Base-by-base conservation (phyloP, 2,888 invertebrate species). In the Hemaris fuciformis region DNA sequence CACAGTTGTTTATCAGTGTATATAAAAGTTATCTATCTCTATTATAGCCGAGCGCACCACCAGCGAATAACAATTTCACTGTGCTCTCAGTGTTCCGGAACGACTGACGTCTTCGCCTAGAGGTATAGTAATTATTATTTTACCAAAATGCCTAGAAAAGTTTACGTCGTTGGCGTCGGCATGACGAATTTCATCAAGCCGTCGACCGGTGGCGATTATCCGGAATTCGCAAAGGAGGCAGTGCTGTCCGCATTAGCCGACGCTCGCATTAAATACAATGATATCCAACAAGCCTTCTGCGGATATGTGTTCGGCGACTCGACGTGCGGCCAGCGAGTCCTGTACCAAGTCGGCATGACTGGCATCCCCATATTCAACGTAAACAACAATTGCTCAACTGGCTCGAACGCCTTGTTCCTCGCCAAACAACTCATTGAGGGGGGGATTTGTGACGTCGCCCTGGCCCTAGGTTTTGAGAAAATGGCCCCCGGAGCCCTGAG, bases 121-220 rank as follows among this genome's bases (percentile, higher is more conserved):
- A 61, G 61, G 61, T 61, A 61, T 61, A 61, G 57, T 61, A 89
- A 89, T 78, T 88, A 88, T 87, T 70, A 75, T 66, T 72, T 75
- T 75, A 76, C 67, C 74, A 88, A 80, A 86, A 92, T 92, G 91
- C 77, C 84, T 88, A 89, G 81, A 81, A 93, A 94, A 88, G 98
- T 98, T 60, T 99, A 94, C 88, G 98, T 99, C 61, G 94, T 99
- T 76, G 99, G 99, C 68, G 98, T 99, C 72, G 99, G 99, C 68
- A 99, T 99, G 99, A 99, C 99, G 67, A 98, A 98, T 94, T 99
- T 99, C 90, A 97, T 98, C 79, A 99, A 99, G 88, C 99, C 99
- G 56, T 98, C 97, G 59, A 93, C 95, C 59, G 94, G 96, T 72
- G 95, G 96, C 75, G 99, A 99, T 86, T 99, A 99, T 84, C 99